These are phyloP conservation scores for Vanessa cardui DNA, from an alignment of 2,888 invertebrate species.

Conservation along the genomic window DNA sequence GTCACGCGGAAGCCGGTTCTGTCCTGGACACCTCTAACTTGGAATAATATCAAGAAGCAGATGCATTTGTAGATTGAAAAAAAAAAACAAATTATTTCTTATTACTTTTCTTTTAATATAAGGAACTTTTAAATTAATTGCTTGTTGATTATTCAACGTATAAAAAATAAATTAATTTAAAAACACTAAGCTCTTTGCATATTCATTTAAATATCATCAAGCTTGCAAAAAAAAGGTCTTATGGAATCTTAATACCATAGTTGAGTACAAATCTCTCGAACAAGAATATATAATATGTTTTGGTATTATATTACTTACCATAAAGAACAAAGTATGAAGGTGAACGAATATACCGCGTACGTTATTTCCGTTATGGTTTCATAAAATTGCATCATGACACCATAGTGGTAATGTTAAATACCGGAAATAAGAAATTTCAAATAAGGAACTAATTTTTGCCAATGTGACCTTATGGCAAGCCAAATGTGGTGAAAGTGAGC, in stretches of 20 bases:
- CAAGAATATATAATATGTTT: not conserved
- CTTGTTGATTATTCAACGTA: not conserved
- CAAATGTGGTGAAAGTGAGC: constrained; percentile 30
- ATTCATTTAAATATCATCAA: not conserved
- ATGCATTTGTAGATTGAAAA: constrained; percentile 33
- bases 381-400: constrained; percentile 27
- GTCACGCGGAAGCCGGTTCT: constrained; percentile 80
- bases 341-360: too few relatives aligned
- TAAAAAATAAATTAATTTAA: too few relatives aligned
- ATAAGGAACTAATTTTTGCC: constrained; percentile 21
- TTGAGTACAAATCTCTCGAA: not conserved
- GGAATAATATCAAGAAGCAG: constrained; percentile 60
- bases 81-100: constrained; percentile 12
- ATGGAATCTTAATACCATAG: not conserved
- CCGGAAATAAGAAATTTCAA: constrained; percentile 24
- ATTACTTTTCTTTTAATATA: not conserved
- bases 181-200: not conserved
- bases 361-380: constrained; percentile 19
- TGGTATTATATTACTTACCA: constrained; percentile 3
- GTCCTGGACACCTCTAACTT: constrained; percentile 61
- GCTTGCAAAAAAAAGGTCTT: constrained; percentile 1
- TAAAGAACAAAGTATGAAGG: constrained; percentile 17
- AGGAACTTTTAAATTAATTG: constrained; percentile 18
- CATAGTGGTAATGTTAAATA: constrained; percentile 20
- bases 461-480: constrained; percentile 26